Base-by-base conservation (phyloP, 2,113 vertebrate species). In the Hippocampus zosterae region DNA sequence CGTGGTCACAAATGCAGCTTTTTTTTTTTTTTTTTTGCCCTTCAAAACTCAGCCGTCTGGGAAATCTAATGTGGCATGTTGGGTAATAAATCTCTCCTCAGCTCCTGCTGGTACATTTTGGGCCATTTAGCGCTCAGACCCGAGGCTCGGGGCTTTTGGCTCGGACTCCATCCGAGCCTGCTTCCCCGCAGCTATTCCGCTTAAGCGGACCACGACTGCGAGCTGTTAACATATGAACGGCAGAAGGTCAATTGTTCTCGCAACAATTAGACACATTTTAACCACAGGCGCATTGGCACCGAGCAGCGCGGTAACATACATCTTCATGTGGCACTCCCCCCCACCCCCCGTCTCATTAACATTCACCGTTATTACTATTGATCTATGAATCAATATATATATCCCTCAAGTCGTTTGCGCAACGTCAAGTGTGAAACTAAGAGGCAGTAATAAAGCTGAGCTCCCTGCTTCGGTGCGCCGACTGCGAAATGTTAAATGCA, bases 241-340 rank as follows among this genome's bases (percentile, higher is more conserved):
- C 68, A 68, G 85, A 84, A 87, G 84, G 83, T 87, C 79, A 82
- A 77, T 70, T 81, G 68, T 75, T 84, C 71, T 74, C 75, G 79
- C 19, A 79, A 79, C 78, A 81, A 90, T 87, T 84, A 79, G 68
- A 79, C 53, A 67, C 69, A 42, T 62, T 82, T 83, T 78, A 73
- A 81, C 77, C 76, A 69, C 69, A 57, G 68, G 72, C 64, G 1
- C 2, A 70, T 55, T 73, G 74, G 67, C 25, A 55, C 37, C 71
- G 56, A 66, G 73, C 42, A 70, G 68, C 69, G 52, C 57, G 0
- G 46, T 64, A 29, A 44, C 19, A 68, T 57, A 37, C 13, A 41
- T n/a, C 9, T 9, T 63, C 9, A 64, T 3, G n/a, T 42, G 21
- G 12, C 21, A 2, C 25, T 2, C 3, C 5, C 33, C 33, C 33